These are phyloP conservation scores for Temnothorax rugatulus DNA, from an alignment of 2,888 invertebrate genomes.

Conservation along the genomic window DNA sequence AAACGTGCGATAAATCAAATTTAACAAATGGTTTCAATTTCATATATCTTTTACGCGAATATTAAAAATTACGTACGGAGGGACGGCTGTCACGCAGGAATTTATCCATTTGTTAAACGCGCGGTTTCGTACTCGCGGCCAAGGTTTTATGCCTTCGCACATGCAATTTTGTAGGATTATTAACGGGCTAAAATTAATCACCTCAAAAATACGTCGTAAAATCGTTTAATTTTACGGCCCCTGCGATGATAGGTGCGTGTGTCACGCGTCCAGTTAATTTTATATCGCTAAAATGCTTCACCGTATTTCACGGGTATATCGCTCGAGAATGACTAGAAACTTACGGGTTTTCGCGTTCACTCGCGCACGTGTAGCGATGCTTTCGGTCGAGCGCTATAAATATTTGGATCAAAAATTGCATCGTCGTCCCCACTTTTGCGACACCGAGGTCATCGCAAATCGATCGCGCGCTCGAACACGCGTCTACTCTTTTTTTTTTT, in stretches of 20 bases:
- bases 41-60: background rate
- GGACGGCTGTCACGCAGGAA: background rate
- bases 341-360: background rate
- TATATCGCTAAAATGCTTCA: constrained; percentile 8
- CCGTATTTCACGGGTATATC: background rate
- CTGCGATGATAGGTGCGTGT: background rate
- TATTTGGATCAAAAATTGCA: constrained; percentile 55
- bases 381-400: constrained; percentile 47
- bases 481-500: background rate
- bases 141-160: background rate
- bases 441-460: constrained; percentile 57
- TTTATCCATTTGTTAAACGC: constrained; percentile 23
- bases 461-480: constrained; percentile 38
- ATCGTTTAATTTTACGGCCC: constrained; percentile 28
- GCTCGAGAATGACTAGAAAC: background rate
- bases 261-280: constrained; percentile 8
- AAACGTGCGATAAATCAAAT: constrained; percentile 20
- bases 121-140: background rate
- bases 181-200: constrained; percentile 35
- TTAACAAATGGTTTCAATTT: constrained; percentile 18
- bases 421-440: constrained; percentile 34
- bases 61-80: background rate
- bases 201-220: constrained; percentile 13
- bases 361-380: constrained; percentile 28
- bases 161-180: constrained; percentile 17